Evolutionary conservation across 2,113 vertebrate genomes (phyloP), one percentile per base, ranked within the genome.

Genomic region (Patagioenas fasciata): DNA sequence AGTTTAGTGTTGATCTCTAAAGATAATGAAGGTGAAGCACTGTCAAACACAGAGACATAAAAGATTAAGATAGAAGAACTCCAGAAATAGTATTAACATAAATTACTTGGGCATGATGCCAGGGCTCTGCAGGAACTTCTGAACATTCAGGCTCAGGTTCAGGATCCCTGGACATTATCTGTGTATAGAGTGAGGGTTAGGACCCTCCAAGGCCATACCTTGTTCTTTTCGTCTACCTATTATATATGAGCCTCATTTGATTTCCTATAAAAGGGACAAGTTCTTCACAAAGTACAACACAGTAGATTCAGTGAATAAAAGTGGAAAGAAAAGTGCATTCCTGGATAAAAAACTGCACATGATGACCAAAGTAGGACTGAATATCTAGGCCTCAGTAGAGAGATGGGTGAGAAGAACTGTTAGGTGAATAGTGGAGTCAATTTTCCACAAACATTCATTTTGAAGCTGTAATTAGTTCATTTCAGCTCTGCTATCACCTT

Each of bases 11-110:
- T 80, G 90, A 85, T 94, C 79, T 95, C 91, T 83, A 89, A 82
- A 89, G 67, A 96, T 93, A 96, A 91, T 85, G 91, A 88, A 90
- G 90, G 84, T 85, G 94, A 94, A 96, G 29, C 2, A 0, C 36
- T 83, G 50, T 91, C 93, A 95, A 93, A 96, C 67, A 91, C 28
- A 83, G 36, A 85, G n/a, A 60, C 69, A 69, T 93, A 83, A 95
- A 95, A 85, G 32, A 92, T 14, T 24, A 82, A 82, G 40, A 88
- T 10, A 82, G 78, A 85, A 85, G 38, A 95, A 91, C 29, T 78
- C 50, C 36, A 88, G 79, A 82, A 97, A 88, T 7, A 1, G 0
- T 53, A 80, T 67, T 74, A 83, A 81, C 64, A 78, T 94, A 90
- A 94, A 86, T 88, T 94, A 74, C 32, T 91, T 0, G 0, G 47